phyloP scores from a whole-genome alignment of 1,140 invertebrate species.

The Drosophila kikkawai region DNA sequence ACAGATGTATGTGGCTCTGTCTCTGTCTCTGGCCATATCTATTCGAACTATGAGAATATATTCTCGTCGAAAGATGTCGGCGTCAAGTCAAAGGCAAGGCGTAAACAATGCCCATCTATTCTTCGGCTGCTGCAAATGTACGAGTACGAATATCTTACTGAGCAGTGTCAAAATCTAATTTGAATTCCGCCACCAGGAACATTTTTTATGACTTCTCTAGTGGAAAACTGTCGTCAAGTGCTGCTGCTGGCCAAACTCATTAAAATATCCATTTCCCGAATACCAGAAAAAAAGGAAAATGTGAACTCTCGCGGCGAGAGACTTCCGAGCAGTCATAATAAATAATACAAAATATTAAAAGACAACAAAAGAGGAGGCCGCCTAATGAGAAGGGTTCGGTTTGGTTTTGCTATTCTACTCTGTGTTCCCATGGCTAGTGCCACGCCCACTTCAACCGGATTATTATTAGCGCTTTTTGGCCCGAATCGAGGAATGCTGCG shows the following conservation, averaged over 20 bases:
- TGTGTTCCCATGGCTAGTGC: conserved; percentile 24
- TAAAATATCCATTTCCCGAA: conserved; percentile 48
- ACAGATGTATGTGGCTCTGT: conserved; percentile 28
- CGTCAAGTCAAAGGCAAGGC: conserved; percentile 33
- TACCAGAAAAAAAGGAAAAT: neutral
- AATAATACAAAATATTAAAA: conserved; percentile 48
- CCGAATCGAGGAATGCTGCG: conserved; percentile 41
- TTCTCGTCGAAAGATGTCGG: conserved; percentile 33
- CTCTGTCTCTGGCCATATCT: conserved; percentile 24
- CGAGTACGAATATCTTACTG: conserved; percentile 11
- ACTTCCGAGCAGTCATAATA: conserved; percentile 36
- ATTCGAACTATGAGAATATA: conserved; percentile 10
- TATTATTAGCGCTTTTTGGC: conserved; percentile 50
- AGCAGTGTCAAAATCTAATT: conserved; percentile 43
- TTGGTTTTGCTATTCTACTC: conserved; percentile 10
- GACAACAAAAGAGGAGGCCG: conserved; percentile 29
- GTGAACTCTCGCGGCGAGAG: conserved; percentile 5
- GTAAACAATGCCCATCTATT: conserved; percentile 43
- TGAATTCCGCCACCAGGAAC: conserved; percentile 10
- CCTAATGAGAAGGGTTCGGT: conserved; percentile 48
- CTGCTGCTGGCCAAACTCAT: conserved; percentile 33
- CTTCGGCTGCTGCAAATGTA: conserved; percentile 12
- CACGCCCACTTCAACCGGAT: conserved; percentile 51
- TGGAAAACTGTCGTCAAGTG: conserved; percentile 37
- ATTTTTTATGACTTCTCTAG: neutral